Evolutionary conservation across 1,140 invertebrate genomes (phyloP), one percentile per base, ranked within the genome.

Genomic region (Drosophila teissieri): DNA sequence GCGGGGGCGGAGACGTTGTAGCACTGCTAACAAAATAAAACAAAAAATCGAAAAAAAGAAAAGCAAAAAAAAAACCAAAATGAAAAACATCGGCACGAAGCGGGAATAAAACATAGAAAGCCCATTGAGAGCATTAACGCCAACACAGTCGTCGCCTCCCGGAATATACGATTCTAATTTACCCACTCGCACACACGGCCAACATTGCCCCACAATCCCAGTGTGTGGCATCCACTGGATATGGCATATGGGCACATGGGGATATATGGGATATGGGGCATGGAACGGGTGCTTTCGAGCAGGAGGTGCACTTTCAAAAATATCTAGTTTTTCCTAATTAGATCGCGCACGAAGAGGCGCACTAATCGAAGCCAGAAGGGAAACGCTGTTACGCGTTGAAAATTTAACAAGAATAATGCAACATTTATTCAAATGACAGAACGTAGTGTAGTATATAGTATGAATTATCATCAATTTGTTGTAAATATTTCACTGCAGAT

Each of bases 111-210:
- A 89, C 84, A 89, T 84, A 89, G 84, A 89, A 89, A 89, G 85
- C 84, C 84, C 84, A 89, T 89, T 89, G 80, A 89, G 79, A 80
- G 84, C 80, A 89, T 89, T 89, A 90, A 80, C 80, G 85, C 84
- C 85, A 89, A 84, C 80, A 84, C 76, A 88, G 75, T 76, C 58
- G 46, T 68, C 63, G 76, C 52, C 56, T 88, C 82, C 81, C 78
- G 86, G 75, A 88, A 83, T 77, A 56, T 67, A 65, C 51, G 48
- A 52, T 70, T 70, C 67, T 70, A 70, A 70, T 70, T 70, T 70
- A 70, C 44, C 48, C 64, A 60, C 62, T 68, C 64, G 17, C 37
- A 39, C 75, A 62, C 42, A 64, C 44, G 48, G 42, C 52, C 40
- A 46, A 56, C 40, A 56, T 80, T 60, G 72, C 76, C 61, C 60